phyloP scores from a whole-genome alignment of 2,113 vertebrate genomes.

The Hoplias malabaricus region DNA sequence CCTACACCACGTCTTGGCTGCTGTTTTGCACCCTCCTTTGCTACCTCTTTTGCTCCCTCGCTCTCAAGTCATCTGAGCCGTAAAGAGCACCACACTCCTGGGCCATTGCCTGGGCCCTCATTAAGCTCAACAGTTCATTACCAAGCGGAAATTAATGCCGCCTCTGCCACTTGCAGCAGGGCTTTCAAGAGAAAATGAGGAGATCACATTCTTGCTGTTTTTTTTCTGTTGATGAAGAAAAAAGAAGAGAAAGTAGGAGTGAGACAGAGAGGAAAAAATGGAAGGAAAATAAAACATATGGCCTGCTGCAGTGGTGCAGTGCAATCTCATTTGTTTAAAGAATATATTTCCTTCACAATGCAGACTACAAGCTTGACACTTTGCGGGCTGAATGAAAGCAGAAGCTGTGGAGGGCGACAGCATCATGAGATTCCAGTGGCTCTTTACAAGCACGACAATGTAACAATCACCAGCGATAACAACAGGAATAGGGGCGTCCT shows the following conservation, averaged over 20 bases:
- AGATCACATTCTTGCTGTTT: background rate
- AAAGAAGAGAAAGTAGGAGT: background rate
- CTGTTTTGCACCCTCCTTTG: constrained; percentile 18
- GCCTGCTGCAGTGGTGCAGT: constrained; percentile 13
- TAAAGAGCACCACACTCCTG: constrained; percentile 11
- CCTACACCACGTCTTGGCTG: background rate
- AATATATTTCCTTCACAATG: constrained; percentile 12
- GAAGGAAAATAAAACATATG: constrained; percentile 11
- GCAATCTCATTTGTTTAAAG: constrained; percentile 27
- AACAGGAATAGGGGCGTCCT: constrained; percentile 13
- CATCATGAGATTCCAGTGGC: background rate
- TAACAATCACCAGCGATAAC: constrained; percentile 29
- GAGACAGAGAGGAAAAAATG: background rate
- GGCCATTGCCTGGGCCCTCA: constrained; percentile 32
- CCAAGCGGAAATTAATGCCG: constrained; percentile 45
- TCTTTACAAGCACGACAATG: constrained; percentile 12
- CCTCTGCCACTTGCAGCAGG: constrained; percentile 22
- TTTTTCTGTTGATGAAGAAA: constrained; percentile 4
- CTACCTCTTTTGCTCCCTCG: constrained; percentile 3
- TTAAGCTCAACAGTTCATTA: constrained; percentile 51
- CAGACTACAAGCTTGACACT: constrained; percentile 1
- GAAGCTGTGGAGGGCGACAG: background rate
- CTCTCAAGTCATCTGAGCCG: background rate
- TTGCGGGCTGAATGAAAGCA: background rate
- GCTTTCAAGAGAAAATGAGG: constrained; percentile 30